Evolutionary conservation across 2,797 vertebrate genomes (phyloP).

Genomic region (Myiotriccus ornatus): DNA sequence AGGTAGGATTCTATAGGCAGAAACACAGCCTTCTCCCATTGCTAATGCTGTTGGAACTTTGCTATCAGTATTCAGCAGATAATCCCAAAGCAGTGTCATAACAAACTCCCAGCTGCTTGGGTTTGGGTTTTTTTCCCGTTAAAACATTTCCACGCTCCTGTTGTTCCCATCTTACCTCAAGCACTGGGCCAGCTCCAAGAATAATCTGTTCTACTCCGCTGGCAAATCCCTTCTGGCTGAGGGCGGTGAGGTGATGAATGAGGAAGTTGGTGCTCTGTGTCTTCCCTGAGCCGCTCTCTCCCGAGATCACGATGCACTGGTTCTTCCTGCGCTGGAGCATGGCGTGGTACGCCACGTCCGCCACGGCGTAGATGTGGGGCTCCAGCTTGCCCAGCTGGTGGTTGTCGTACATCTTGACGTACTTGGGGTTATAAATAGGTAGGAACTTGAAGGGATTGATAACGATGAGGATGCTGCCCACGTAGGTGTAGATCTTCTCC

Average conservation of each 20-base stretch:
- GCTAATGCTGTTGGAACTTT: background rate
- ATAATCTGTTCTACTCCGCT: constrained; percentile 99
- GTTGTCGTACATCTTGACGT: constrained; percentile 99
- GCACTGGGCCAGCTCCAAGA: constrained; percentile 94
- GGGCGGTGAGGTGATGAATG: constrained; percentile 97
- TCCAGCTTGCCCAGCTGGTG: constrained; percentile 93
- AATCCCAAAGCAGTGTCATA: background rate
- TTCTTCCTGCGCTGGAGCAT: constrained; percentile 93
- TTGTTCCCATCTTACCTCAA: constrained; percentile 85
- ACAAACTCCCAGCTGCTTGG: background rate
- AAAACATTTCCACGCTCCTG: background rate
- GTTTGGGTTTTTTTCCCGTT: background rate
- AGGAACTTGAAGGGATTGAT: constrained; percentile 98
- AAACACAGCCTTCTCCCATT: background rate
- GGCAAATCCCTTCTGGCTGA: constrained; percentile 98
- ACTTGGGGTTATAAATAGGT: constrained; percentile 99
- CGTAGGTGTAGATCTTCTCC: constrained; percentile 97
- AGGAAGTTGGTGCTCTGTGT: constrained; percentile 99
- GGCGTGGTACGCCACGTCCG: constrained; percentile 94
- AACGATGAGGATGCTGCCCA: constrained; percentile 95
- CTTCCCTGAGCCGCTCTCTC: constrained; percentile 97
- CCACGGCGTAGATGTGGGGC: constrained; percentile 96
- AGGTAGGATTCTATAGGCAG: background rate
- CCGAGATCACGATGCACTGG: constrained; percentile 98
- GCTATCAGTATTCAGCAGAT: background rate